Conservation (phyloP, 2,888 invertebrate species). For the Scaptomyza parva region DNA sequence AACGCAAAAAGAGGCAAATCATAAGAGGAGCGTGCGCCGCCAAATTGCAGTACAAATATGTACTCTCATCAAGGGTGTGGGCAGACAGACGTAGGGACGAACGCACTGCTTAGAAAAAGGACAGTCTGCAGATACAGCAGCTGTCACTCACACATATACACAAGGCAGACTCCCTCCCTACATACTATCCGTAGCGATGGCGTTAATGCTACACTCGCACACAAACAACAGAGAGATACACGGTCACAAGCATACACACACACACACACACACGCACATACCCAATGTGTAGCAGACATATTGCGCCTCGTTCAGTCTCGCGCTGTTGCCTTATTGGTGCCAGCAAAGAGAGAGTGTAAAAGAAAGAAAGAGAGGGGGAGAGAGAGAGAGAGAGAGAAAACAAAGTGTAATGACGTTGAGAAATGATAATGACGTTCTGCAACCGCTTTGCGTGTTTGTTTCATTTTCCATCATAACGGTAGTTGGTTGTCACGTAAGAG, state of each 20-base stretch:
- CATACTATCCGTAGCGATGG: constrained; percentile 33
- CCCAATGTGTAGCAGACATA: constrained; percentile 47
- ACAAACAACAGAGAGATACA: neutral
- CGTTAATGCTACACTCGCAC: constrained; percentile 28
- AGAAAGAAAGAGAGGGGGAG: constrained; percentile 15
- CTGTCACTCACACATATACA: constrained; percentile 40
- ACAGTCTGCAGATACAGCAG: constrained; percentile 69
- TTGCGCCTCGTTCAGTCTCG: constrained; percentile 40
- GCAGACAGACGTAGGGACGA: constrained; percentile 50
- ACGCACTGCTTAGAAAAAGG: constrained; percentile 71
- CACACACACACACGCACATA: neutral
- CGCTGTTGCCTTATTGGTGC: constrained; percentile 54
- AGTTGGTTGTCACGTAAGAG: constrained; percentile 61
- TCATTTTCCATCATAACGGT: constrained; percentile 53
- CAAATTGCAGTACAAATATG: constrained; percentile 83
- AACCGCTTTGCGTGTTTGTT: constrained; percentile 27
- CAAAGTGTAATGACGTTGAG: constrained; percentile 48
- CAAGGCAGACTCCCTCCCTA: constrained; percentile 1
- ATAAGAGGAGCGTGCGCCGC: constrained; percentile 76
- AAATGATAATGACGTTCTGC: constrained; percentile 66
- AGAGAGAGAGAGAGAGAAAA: constrained; percentile 18
- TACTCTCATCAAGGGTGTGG: constrained; percentile 56
- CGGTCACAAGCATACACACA: neutral
- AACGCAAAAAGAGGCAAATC: constrained; percentile 82
- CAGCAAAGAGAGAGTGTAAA: too few species aligned